A percentile compares a stretch with the other conserved stretches of the same genome.
phyloP scores from a whole-genome alignment of 2,888 invertebrate species.

The Cosmopolites sordidus region DNA sequence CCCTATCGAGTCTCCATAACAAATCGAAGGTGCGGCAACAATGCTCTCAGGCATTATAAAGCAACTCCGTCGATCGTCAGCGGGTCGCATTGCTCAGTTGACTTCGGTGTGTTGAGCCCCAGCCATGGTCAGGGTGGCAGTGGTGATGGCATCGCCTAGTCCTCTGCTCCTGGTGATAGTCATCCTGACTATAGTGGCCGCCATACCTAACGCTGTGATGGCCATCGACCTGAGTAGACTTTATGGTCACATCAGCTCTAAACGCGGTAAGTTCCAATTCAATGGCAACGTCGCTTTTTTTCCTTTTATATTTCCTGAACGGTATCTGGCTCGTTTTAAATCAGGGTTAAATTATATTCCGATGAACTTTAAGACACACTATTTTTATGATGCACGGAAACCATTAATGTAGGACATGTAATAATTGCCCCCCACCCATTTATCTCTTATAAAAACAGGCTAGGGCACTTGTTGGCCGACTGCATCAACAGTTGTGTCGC shows the following conservation, averaged over 20 bases:
- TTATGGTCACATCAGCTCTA: slow-evolving; percentile 71
- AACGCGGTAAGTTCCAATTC: slow-evolving; percentile 59
- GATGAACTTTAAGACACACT: too few species aligned
- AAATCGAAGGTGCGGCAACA: slow-evolving; percentile 22
- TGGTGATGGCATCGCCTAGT: slow-evolving; percentile 39
- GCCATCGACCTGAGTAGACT: slow-evolving; percentile 78
- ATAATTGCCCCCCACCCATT: slow-evolving; percentile 19
- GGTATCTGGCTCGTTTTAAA: too few species aligned
- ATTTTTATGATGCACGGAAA: too few species aligned
- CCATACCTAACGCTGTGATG: slow-evolving; percentile 62
- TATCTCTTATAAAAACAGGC: slow-evolving; percentile 6
- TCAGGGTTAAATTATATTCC: too few species aligned
- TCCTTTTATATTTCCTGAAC: too few species aligned
- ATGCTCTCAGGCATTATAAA: slow-evolving; percentile 21
- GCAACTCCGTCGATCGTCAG: slow-evolving; percentile 25
- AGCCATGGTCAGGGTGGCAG: slow-evolving; percentile 48
- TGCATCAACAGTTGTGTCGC: slow-evolving; percentile 39
- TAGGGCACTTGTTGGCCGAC: slow-evolving; percentile 34
- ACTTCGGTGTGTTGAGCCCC: slow-evolving; percentile 33
- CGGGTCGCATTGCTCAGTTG: slow-evolving; percentile 27
- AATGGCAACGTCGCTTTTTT: neutral
- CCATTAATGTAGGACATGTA: slow-evolving; percentile 17
- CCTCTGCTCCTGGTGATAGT: slow-evolving; percentile 47
- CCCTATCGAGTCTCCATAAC: slow-evolving; percentile 14
- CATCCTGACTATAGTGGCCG: slow-evolving; percentile 59